phyloP scores from a whole-genome alignment of 2,888 invertebrate species.

The Dasysyrphus tricinctus region DNA sequence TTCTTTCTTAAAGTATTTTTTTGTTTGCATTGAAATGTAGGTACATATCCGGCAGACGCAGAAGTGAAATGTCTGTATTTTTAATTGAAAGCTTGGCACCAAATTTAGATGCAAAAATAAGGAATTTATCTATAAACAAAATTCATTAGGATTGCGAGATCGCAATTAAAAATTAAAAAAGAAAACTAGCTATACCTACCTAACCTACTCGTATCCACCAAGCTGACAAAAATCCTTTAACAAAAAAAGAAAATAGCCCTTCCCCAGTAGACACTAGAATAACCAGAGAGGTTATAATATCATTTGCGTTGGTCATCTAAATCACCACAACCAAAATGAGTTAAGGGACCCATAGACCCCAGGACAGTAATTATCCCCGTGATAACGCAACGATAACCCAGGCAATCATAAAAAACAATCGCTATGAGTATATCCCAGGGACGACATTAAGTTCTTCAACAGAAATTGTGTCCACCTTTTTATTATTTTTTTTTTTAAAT shows the following conservation, averaged over 20 bases:
- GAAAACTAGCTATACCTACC: background rate
- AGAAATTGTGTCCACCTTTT: constrained; percentile 53
- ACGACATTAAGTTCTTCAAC: constrained; percentile 69
- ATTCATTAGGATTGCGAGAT: no score
- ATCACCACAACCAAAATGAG: constrained; percentile 70
- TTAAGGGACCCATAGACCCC: constrained; percentile 77
- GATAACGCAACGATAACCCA: constrained; percentile 81
- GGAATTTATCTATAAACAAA: no score
- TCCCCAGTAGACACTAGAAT: constrained; percentile 56
- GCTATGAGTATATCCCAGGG: constrained; percentile 69
- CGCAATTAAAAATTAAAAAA: background rate
- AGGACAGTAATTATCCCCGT: constrained; percentile 81
- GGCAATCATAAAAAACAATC: constrained; percentile 74
- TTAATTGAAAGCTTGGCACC: no score
- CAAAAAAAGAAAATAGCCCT: constrained; percentile 15
- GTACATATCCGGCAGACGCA: no score
- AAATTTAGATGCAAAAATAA: no score
- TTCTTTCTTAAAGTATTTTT: no score
- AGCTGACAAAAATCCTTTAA: constrained; percentile 17
- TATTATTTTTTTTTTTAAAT: constrained; percentile 31
- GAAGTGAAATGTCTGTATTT: no score
- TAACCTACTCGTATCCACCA: background rate
- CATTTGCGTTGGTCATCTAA: constrained; percentile 67
- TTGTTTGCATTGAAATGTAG: no score
- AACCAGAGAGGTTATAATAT: constrained; percentile 41